These are phyloP conservation scores for Phasia obesa DNA, from an alignment of 2,888 invertebrate species.

Conservation along the genomic window DNA sequence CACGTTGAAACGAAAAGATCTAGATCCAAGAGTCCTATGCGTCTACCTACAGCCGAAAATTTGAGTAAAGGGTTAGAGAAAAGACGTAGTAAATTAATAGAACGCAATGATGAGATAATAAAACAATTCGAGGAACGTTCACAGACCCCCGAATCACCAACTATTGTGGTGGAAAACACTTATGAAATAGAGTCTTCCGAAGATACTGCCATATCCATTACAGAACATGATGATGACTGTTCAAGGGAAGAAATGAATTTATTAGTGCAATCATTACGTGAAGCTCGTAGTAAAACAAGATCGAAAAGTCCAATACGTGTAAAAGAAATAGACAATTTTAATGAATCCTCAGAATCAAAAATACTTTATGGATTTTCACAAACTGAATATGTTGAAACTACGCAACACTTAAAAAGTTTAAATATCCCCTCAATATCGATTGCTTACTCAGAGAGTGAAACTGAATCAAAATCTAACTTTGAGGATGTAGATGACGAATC, in stretches of 20 bases:
- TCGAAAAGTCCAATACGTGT: slow-evolving; percentile 51
- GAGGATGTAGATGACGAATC: slow-evolving; percentile 49
- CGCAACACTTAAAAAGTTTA: background rate
- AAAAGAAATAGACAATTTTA: background rate
- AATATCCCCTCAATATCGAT: slow-evolving; percentile 58
- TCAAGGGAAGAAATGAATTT: slow-evolving; percentile 62
- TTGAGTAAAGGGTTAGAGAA: slow-evolving; percentile 75
- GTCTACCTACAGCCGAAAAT: slow-evolving; percentile 73
- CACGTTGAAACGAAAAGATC: slow-evolving; percentile 52
- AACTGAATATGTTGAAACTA: background rate
- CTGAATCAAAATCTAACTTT: background rate
- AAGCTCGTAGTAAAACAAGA: slow-evolving; percentile 47
- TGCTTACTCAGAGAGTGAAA: slow-evolving; percentile 18
- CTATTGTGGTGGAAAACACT: slow-evolving; percentile 72
- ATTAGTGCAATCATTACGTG: slow-evolving; percentile 66
- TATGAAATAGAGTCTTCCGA: slow-evolving; percentile 70
- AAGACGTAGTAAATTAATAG: slow-evolving; percentile 75
- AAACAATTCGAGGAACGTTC: slow-evolving; percentile 73
- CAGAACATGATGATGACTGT: slow-evolving; percentile 50
- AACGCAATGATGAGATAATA: slow-evolving; percentile 75
- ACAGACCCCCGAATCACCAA: slow-evolving; percentile 73
- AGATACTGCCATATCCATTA: background rate
- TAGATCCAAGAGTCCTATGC: slow-evolving; percentile 67
- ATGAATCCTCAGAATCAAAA: background rate
- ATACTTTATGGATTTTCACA: slow-evolving; percentile 9